Percentiles rank a stretch among this genome's conserved stretches.
These are phyloP conservation scores for Macrochelys suwanniensis DNA, from an alignment of 2,797 vertebrate species.

Conservation along the genomic window DNA sequence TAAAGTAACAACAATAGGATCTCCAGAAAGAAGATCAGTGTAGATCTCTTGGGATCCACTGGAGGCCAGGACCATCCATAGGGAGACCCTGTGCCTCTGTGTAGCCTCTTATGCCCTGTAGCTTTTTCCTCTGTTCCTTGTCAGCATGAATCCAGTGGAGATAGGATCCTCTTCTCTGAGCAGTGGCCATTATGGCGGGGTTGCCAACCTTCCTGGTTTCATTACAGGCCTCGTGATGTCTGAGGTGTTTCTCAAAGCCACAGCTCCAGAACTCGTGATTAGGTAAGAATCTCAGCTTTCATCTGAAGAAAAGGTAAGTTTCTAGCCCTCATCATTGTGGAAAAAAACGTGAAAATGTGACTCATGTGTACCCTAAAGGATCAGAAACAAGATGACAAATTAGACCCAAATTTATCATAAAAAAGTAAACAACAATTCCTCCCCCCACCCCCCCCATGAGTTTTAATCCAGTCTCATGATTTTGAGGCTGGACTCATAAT, in stretches of 20 bases:
- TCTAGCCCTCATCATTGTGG: neutral
- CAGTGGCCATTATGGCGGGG: rapidly evolving
- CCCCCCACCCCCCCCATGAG: no score
- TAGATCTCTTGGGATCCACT: rapidly evolving
- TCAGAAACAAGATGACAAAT: neutral
- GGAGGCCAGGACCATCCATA: neutral
- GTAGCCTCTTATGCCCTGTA: neutral
- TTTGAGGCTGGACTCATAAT: neutral
- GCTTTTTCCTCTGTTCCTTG: neutral
- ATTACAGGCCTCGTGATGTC: rapidly evolving
- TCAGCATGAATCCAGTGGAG: rapidly evolving
- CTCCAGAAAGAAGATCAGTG: neutral
- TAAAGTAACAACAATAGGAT: rapidly evolving
- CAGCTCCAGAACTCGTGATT: neutral
- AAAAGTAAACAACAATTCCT: neutral
- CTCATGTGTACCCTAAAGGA: neutral
- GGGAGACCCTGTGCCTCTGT: neutral
- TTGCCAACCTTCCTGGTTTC: neutral
- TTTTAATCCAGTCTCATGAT: neutral
- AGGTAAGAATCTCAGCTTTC: neutral
- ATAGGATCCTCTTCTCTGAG: neutral
- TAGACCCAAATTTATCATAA: neutral
- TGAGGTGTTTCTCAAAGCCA: neutral
- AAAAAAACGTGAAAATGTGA: neutral
- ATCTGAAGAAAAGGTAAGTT: neutral